Percentiles rank a stretch among this genome's conserved stretches.
phyloP scores from a whole-genome alignment of 2,888 invertebrate genomes.

The Eucriotettix oculatus region DNA sequence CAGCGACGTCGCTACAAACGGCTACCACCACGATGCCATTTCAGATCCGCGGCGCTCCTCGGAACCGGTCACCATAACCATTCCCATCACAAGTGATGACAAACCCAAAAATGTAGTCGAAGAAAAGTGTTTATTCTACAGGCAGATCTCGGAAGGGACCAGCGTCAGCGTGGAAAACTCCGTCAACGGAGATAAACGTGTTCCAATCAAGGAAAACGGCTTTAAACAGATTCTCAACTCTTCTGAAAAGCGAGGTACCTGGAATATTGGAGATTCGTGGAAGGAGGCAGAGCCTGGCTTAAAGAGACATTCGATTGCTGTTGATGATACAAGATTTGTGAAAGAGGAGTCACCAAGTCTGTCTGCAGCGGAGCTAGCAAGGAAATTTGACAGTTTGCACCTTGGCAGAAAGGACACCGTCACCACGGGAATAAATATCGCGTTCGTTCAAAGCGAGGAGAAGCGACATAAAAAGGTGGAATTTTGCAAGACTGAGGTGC shows the following conservation, averaged over 20 bases:
- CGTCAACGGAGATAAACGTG: background rate
- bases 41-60: background rate
- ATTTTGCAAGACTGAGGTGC: conserved; percentile 77
- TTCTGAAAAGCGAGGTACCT: background rate
- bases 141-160: conserved; percentile 7
- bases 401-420: background rate
- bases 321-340: conserved; percentile 25
- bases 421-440: background rate
- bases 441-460: background rate
- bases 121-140: conserved; percentile 5
- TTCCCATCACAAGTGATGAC: conserved; percentile 7
- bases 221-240: background rate
- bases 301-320: conserved; percentile 39
- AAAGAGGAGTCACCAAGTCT: background rate
- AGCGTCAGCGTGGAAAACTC: conserved; percentile 1
- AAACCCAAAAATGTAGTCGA: background rate
- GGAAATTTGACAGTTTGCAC: background rate
- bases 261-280: conserved; percentile 1
- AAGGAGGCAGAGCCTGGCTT: conserved; percentile 16
- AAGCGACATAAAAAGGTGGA: conserved; percentile 52
- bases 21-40: background rate
- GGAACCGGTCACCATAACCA: conserved; percentile 5
- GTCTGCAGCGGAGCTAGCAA: background rate
- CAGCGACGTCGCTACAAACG: background rate
- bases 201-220: background rate